These are phyloP conservation scores for Actias luna DNA, from an alignment of 2,888 invertebrate genomes.

Conservation along the genomic window DNA sequence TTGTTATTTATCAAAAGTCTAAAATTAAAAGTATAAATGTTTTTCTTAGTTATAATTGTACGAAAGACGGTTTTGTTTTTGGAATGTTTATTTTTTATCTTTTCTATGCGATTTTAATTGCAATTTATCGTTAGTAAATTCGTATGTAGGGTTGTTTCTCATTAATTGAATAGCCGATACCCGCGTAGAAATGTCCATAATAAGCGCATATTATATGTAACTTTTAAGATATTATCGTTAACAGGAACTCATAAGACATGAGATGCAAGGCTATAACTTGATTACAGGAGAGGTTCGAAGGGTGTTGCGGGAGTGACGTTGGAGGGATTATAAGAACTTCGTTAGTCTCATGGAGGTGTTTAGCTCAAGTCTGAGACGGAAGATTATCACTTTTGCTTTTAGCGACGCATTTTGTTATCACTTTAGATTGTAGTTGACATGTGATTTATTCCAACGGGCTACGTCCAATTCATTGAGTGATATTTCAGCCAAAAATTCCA, in stretches of 20 bases:
- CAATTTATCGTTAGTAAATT: slow-evolving; percentile 5
- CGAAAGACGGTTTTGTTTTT: no score
- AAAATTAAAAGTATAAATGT: no score
- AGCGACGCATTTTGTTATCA: slow-evolving; percentile 63
- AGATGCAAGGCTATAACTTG: slow-evolving; percentile 75
- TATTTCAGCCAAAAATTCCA: no score
- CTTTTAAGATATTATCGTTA: neutral
- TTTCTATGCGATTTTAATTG: no score
- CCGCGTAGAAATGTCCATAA: neutral
- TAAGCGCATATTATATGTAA: neutral
- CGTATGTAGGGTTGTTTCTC: no score
- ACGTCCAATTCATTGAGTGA: neutral
- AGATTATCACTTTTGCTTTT: slow-evolving; percentile 72
- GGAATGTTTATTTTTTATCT: no score
- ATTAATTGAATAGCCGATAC: neutral
- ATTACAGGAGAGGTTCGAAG: slow-evolving; percentile 49
- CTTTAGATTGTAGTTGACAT: slow-evolving; percentile 40
- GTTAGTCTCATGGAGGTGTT: slow-evolving; percentile 77
- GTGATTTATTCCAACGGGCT: neutral
- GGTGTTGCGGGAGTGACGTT: slow-evolving; percentile 38
- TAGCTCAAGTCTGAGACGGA: slow-evolving; percentile 66
- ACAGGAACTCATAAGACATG: slow-evolving; percentile 59
- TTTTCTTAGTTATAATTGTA: no score
- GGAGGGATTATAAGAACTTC: slow-evolving; percentile 77
- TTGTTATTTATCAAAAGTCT: no score